phyloP scores from a whole-genome alignment of 2,113 vertebrate species.

The Collichthys lucidus region DNA sequence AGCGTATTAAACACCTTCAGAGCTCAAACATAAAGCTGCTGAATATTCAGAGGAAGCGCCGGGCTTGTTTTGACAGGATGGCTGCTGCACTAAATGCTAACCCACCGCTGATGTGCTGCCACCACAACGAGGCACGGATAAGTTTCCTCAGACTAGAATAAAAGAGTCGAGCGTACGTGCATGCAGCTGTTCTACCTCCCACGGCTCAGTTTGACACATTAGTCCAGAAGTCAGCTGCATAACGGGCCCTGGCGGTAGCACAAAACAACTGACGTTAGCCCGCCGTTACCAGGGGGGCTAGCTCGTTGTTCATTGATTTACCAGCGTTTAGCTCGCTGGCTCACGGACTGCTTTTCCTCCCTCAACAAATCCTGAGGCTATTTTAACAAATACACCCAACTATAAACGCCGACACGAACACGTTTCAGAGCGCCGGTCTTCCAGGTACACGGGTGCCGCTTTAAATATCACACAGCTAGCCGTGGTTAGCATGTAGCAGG shows the following conservation, averaged over 20 bases:
- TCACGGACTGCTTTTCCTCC: background rate
- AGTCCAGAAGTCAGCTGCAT: slow-evolving; percentile 24
- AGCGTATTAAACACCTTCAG: background rate
- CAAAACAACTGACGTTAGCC: slow-evolving; percentile 52
- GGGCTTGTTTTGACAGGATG: slow-evolving; percentile 67
- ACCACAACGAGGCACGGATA: background rate
- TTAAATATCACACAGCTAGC: slow-evolving; percentile 45
- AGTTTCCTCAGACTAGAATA: background rate
- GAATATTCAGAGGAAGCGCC: background rate
- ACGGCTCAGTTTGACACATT: background rate
- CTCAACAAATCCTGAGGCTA: background rate
- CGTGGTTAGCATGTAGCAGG: slow-evolving; percentile 66
- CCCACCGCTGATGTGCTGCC: background rate
- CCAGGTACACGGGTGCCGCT: slow-evolving; percentile 15
- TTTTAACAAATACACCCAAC: background rate
- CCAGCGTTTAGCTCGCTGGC: slow-evolving; percentile 48
- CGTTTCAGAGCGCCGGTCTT: background rate
- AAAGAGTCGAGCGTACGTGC: background rate
- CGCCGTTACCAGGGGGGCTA: slow-evolving; percentile 40
- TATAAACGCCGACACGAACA: background rate
- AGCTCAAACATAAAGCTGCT: background rate
- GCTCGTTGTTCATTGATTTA: slow-evolving; percentile 72
- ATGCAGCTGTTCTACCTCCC: background rate
- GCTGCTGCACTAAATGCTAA: slow-evolving; percentile 28
- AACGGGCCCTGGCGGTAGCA: slow-evolving; percentile 50